Evolutionary conservation across 2,888 invertebrate species (phyloP).

Genomic region (Nemurella pictetii): DNA sequence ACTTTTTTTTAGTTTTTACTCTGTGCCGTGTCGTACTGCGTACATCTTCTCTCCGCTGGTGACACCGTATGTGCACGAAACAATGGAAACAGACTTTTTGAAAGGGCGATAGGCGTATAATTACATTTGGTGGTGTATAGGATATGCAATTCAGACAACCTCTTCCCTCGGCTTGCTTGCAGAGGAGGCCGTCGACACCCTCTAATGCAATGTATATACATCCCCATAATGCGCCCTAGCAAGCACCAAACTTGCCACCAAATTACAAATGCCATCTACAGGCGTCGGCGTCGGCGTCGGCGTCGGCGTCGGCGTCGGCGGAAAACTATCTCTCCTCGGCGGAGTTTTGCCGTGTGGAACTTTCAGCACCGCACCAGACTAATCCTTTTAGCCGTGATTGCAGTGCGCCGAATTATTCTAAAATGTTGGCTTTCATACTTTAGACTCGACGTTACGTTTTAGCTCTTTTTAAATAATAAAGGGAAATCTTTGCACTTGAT

Average conservation of each 20-base stretch:
- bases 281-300: background rate
- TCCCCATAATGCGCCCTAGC: slow-evolving; percentile 1
- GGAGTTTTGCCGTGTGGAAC: background rate
- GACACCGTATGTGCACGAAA: background rate
- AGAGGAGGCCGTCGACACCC: background rate
- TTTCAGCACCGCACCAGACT: background rate
- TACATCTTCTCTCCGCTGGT: background rate
- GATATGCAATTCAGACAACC: background rate
- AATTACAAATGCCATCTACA: slow-evolving; percentile 16
- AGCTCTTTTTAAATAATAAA: background rate
- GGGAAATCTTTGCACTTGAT: background rate
- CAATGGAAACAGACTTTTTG: background rate
- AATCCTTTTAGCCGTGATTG: slow-evolving; percentile 19
- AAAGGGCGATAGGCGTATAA: slow-evolving; percentile 19
- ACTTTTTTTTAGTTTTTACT: background rate
- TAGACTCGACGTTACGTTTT: background rate
- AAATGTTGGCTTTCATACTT: background rate
- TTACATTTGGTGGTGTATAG: slow-evolving; percentile 28
- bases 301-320: background rate
- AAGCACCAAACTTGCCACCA: background rate
- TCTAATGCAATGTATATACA: slow-evolving; percentile 6
- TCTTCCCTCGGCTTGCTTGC: background rate
- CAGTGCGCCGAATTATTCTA: background rate
- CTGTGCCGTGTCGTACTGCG: background rate
- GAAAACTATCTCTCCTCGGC: background rate